A percentile compares a stretch with the other conserved stretches of the same genome.
These are phyloP conservation scores for Drosophila prostipennis DNA, from an alignment of 2,888 invertebrate genomes.

Conservation along the genomic window DNA sequence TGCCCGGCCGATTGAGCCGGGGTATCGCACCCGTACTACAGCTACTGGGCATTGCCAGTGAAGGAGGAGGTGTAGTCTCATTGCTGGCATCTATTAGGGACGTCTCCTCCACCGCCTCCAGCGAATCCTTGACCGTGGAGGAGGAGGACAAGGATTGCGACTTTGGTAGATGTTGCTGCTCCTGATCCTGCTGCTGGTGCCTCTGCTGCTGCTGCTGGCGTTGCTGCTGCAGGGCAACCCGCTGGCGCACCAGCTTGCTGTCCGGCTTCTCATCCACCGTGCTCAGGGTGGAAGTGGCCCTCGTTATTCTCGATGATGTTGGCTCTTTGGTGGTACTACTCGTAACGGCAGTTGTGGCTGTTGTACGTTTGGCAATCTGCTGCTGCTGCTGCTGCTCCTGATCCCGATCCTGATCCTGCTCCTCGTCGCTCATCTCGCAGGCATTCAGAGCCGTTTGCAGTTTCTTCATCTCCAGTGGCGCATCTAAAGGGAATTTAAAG, in stretches of 20 bases:
- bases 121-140: conserved; percentile 70
- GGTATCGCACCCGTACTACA: conserved; percentile 46
- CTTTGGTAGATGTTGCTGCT: conserved; percentile 55
- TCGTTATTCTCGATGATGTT: conserved; percentile 44
- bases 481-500: conserved; percentile 54
- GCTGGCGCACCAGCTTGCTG: conserved; percentile 82
- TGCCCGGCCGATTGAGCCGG: conserved; percentile 54
- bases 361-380: conserved; percentile 54
- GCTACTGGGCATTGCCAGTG: conserved; percentile 39
- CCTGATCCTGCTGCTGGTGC: conserved; percentile 44
- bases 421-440: conserved; percentile 82
- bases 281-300: conserved; percentile 45
- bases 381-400: conserved; percentile 34
- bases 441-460: conserved; percentile 80
- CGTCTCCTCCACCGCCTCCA: conserved; percentile 81
- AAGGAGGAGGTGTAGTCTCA: conserved; percentile 13
- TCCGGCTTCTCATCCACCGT: conserved; percentile 71
- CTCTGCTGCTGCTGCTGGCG: conserved; percentile 62
- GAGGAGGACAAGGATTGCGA: conserved; percentile 73
- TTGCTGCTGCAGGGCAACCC: conserved; percentile 81
- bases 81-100: conserved; percentile 77
- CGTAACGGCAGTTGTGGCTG: conserved; percentile 74
- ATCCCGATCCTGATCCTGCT: conserved; percentile 59
- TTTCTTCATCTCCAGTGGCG: conserved; percentile 82
- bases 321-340: conserved; percentile 73